phyloP scores from a whole-genome alignment of 2,888 invertebrate genomes.

The Lochmaea capreae region DNA sequence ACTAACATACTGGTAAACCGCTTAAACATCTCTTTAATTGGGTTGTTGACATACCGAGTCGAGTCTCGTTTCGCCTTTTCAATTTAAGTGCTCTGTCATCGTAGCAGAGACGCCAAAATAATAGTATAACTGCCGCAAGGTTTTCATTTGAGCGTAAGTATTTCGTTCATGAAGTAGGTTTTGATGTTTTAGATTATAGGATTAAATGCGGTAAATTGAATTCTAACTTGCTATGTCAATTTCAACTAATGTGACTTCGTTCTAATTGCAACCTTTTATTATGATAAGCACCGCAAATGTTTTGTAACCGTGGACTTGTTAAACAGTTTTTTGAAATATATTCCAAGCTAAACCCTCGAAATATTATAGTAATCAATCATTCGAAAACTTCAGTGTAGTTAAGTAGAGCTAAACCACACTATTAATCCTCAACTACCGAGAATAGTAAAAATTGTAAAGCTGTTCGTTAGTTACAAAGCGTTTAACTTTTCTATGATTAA shows the following conservation, averaged over 20 bases:
- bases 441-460: too few relatives aligned
- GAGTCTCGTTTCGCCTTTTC: constrained; percentile 33
- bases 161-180: not conserved
- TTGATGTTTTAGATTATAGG: not conserved
- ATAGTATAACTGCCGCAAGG: constrained; percentile 35
- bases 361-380: too few relatives aligned
- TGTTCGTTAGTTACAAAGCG: too few relatives aligned
- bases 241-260: not conserved
- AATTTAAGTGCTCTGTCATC: constrained; percentile 40
- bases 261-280: not conserved
- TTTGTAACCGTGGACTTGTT: not conserved
- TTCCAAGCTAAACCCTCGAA: too few relatives aligned
- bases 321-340: too few relatives aligned
- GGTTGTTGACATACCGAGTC: constrained; percentile 56
- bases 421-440: too few relatives aligned
- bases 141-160: constrained; percentile 18
- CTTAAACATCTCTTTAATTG: constrained; percentile 58
- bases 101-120: constrained; percentile 35
- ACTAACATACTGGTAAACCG: constrained; percentile 49
- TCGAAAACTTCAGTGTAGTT: too few relatives aligned
- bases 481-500: too few relatives aligned
- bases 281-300: not conserved
- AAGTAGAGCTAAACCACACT: too few relatives aligned
- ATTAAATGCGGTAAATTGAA: not conserved
- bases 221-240: not conserved